Evolutionary conservation across 2,888 invertebrate species (phyloP), one percentile per base, ranked within the genome.

Genomic region (Aquatica leii): DNA sequence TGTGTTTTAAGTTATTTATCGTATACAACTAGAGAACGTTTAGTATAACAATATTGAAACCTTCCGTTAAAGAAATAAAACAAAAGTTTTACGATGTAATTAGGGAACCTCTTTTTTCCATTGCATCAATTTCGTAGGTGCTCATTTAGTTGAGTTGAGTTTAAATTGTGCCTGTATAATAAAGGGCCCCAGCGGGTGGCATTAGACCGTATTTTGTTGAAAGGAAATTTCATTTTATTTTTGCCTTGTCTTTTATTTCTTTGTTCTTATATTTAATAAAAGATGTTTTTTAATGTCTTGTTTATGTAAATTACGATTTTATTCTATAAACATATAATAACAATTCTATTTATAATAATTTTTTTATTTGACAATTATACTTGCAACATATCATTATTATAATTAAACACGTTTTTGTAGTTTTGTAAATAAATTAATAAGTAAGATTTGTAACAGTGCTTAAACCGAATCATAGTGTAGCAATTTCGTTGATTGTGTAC

Each of bases 391-490:
- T n/a, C n/a, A n/a, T n/a, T n/a, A n/a, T n/a, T n/a, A n/a, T n/a
- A n/a, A n/a, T n/a, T n/a, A n/a, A 24, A 6, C 6, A 24, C 6
- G 6, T 24, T 24, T 24, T 24, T 24, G 24, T 24, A 24, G 4
- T 24, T 24, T 24, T 24, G 6, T 24, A 24, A 4, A 62, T 64
- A 62, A 68, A 69, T 68, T 72, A 74, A 75, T 75, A 75, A 76
- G 74, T 71, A 72, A 75, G 76, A 75, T 76, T 75, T 75, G 75
- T 75, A 70, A 73, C 72, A 59, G n/a, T 62, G 67, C 62, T 68
- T 69, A 68, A 71, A 71, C 69, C 70, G 54, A 63, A 61, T 59
- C 66, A 71, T 74, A 73, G 71, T 71, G 71, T 59, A 68, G 59
- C 50, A 58, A 71, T 70, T 59, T 62, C 50, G 58, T 58, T 71